A percentile compares a stretch with the other conserved stretches of the same genome.
phyloP scores from a whole-genome alignment of 1,140 invertebrate genomes.

The Drosophila funebris region DNA sequence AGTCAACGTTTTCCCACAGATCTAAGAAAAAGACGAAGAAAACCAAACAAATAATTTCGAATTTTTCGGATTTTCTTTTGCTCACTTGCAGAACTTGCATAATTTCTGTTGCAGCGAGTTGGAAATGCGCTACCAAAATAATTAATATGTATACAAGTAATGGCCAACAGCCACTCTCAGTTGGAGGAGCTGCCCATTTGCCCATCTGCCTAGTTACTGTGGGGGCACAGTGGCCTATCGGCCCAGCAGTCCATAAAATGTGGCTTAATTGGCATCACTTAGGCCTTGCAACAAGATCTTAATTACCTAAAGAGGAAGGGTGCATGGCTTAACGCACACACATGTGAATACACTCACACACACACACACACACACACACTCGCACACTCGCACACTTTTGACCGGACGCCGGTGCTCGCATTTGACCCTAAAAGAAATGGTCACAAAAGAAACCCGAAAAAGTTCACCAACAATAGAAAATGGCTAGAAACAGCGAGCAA shows the following conservation, averaged over 20 bases:
- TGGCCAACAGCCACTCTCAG: constrained; percentile 19
- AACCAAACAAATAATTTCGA: constrained; percentile 24
- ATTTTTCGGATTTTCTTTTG: constrained; percentile 34
- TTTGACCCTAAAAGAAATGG: constrained; percentile 57
- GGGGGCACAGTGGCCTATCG: not conserved
- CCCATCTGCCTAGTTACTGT: too few species aligned
- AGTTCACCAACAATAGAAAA: constrained; percentile 62
- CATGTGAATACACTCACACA: not conserved
- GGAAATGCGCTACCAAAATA: constrained; percentile 53
- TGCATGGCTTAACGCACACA: not conserved
- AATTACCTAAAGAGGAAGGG: constrained; percentile 54
- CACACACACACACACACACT: constrained; percentile 10
- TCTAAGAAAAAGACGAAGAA: constrained; percentile 14
- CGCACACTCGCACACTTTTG: constrained; percentile 9
- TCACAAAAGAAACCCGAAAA: constrained; percentile 44
- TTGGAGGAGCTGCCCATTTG: not conserved
- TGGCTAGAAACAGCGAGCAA: constrained; percentile 55
- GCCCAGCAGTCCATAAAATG: constrained; percentile 44
- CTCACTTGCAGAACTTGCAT: constrained; percentile 67
- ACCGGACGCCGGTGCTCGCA: constrained; percentile 25
- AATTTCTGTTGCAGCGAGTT: constrained; percentile 33
- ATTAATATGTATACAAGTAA: constrained; percentile 38
- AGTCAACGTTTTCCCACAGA: constrained; percentile 50
- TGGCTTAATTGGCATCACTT: constrained; percentile 79
- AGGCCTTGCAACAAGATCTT: constrained; percentile 63